These are phyloP conservation scores for Sisor rabdophorus DNA, from an alignment of 2,113 vertebrate species.

Conservation along the genomic window DNA sequence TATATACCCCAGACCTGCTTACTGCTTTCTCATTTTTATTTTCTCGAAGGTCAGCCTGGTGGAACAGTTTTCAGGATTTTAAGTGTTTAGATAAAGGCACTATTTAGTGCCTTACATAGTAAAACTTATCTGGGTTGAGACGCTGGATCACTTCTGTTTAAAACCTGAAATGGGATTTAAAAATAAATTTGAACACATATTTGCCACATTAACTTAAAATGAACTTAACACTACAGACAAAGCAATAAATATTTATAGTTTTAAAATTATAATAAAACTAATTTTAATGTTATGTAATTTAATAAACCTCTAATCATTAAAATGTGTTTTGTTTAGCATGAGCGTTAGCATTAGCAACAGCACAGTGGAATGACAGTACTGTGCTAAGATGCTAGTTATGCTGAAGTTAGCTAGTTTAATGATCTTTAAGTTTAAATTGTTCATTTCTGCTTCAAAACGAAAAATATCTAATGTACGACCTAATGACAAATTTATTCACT, in stretches of 20 bases:
- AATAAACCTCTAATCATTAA: too few relatives aligned
- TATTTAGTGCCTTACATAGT: neutral
- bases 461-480: too few relatives aligned
- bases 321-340: neutral
- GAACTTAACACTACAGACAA: too few relatives aligned
- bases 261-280: too few relatives aligned
- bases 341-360: neutral
- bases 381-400: neutral
- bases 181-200: neutral
- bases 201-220: too few relatives aligned
- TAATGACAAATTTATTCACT: neutral
- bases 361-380: too few relatives aligned
- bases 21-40: neutral
- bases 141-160: neutral
- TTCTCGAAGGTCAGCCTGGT: neutral
- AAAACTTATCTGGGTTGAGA: neutral
- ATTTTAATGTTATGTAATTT: neutral
- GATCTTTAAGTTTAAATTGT: neutral
- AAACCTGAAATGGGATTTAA: neutral
- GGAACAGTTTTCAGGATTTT: neutral
- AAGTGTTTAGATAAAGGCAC: neutral
- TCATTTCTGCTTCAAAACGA: neutral
- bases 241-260: too few relatives aligned
- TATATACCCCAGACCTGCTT: too few relatives aligned
- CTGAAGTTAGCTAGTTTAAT: neutral